A percentile compares a stretch with the other conserved stretches of the same genome.
Conservation (phyloP, 2,797 vertebrate species). For the Zenarchopterus dispar region DNA sequence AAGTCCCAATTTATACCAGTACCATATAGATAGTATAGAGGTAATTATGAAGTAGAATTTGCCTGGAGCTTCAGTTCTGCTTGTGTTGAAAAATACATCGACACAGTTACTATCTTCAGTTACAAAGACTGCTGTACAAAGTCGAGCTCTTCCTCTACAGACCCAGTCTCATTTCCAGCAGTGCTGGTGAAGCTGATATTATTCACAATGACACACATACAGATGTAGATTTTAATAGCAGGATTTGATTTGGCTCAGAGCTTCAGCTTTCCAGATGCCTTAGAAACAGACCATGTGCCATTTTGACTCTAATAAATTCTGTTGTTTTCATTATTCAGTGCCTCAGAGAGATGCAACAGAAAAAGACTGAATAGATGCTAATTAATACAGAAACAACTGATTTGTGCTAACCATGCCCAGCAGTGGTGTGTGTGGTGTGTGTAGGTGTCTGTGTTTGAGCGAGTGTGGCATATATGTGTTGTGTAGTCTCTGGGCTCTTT, state of each 20-base stretch:
- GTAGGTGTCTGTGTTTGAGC: not conserved
- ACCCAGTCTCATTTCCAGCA: not conserved
- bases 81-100: constrained; percentile 10
- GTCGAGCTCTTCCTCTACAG: not conserved
- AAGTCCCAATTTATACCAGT: not conserved
- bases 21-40: not conserved
- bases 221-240: constrained; percentile 10
- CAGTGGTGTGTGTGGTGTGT: constrained; percentile 26
- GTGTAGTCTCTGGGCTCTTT: constrained; percentile 47
- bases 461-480: constrained; percentile 26
- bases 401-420: constrained; percentile 50
- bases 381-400: constrained; percentile 70
- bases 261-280: constrained; percentile 14
- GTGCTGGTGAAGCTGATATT: not conserved
- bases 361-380: constrained; percentile 61
- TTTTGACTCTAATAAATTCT: constrained; percentile 5
- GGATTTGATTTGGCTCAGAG: constrained; percentile 23
- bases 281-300: constrained; percentile 1
- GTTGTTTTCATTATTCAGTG: constrained; percentile 62
- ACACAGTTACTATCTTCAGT: constrained; percentile 1
- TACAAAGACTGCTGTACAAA: not conserved
- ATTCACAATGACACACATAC: not conserved
- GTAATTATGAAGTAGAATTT: not conserved
- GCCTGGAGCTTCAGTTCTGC: constrained; percentile 2
- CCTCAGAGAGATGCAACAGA: constrained; percentile 41